These are phyloP conservation scores for Lasioglossum vierecki DNA, from an alignment of 2,888 invertebrate genomes.

Conservation along the genomic window DNA sequence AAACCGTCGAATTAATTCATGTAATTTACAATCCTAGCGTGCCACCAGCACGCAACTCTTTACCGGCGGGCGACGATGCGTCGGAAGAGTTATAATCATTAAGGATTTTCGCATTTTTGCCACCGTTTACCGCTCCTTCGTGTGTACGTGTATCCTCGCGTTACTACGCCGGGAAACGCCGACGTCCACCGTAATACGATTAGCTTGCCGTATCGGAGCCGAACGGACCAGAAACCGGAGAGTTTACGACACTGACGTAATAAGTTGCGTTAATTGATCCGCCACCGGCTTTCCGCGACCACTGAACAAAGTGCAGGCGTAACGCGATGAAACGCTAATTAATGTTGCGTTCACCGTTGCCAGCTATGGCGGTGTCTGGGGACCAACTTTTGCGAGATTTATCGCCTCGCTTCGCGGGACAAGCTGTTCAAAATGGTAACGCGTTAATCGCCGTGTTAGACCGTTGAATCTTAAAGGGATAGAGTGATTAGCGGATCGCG, in stretches of 20 bases:
- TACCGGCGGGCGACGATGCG: conserved; percentile 29
- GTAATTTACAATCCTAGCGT: conserved; percentile 62
- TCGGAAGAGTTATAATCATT: conserved; percentile 49
- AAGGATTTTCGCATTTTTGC: conserved; percentile 37
- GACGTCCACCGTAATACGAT: conserved; percentile 32
- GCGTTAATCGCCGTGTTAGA: neutral
- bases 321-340: neutral
- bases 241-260: conserved; percentile 29
- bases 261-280: conserved; percentile 16
- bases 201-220: conserved; percentile 17
- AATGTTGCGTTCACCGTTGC: neutral
- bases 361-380: neutral
- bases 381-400: conserved; percentile 3
- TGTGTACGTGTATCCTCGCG: neutral
- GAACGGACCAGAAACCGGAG: conserved; percentile 13
- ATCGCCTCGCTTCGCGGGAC: neutral
- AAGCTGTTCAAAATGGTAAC: neutral
- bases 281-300: neutral
- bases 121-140: conserved; percentile 2
- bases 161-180: conserved; percentile 15
- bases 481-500: neutral
- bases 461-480: neutral
- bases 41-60: conserved; percentile 40
- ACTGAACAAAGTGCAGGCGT: neutral
- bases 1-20: conserved; percentile 67